Percentiles rank a stretch among this genome's conserved stretches.
Conservation (phyloP, 2,797 vertebrate genomes). For the Chaetodon trifasciatus region DNA sequence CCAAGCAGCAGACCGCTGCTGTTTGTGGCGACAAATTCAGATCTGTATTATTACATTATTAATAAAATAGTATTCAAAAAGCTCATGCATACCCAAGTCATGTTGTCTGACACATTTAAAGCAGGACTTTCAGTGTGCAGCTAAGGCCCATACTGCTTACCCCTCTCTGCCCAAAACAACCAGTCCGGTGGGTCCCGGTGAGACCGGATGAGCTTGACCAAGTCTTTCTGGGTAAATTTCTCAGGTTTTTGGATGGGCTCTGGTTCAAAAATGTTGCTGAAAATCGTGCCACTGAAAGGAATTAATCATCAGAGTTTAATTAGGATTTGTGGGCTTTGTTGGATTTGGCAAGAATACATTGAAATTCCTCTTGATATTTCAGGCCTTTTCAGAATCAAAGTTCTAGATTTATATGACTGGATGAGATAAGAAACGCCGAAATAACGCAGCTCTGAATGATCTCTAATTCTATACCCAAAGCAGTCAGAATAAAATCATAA, state of each 20-base stretch:
- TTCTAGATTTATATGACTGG: background rate
- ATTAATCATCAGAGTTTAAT: conserved; percentile 43
- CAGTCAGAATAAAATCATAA: conserved; percentile 6
- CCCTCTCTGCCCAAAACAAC: background rate
- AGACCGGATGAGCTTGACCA: conserved; percentile 1
- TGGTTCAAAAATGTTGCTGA: conserved; percentile 23
- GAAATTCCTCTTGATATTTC: conserved; percentile 10
- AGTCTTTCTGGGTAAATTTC: conserved; percentile 1
- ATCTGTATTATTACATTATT: too few species aligned
- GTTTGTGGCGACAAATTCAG: too few species aligned
- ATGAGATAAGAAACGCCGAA: conserved; percentile 4
- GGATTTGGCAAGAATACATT: conserved; percentile 14
- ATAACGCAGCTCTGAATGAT: conserved; percentile 3
- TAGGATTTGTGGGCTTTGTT: conserved; percentile 39
- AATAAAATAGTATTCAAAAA: too few species aligned
- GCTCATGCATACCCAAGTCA: too few species aligned
- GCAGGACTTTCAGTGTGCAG: background rate
- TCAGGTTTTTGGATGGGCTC: conserved; percentile 28
- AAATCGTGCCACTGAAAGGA: conserved; percentile 35
- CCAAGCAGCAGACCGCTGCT: too few species aligned
- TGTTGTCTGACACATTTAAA: background rate
- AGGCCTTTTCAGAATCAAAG: background rate
- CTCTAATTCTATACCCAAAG: background rate
- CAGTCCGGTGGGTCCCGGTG: background rate
- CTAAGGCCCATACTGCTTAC: too few species aligned